These are phyloP conservation scores for Odontamblyopus lacepedii DNA, from an alignment of 2,797 vertebrate species.

Conservation along the genomic window DNA sequence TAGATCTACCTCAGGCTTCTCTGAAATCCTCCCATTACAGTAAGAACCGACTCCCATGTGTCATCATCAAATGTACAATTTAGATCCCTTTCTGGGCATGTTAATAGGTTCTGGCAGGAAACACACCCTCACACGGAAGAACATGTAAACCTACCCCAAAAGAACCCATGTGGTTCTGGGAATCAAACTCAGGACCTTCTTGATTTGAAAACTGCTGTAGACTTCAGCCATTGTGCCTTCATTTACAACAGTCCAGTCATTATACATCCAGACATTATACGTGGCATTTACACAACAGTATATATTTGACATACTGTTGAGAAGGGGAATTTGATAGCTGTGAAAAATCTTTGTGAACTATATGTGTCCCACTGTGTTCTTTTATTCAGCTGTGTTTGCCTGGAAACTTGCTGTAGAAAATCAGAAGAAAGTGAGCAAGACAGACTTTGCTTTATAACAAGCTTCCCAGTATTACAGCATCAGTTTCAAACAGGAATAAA, in stretches of 20 bases:
- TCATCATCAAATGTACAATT: too few species aligned
- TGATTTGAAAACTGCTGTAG: neutral
- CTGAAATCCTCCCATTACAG: too few species aligned
- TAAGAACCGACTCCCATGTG: too few species aligned
- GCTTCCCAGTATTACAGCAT: neutral
- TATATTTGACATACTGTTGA: neutral
- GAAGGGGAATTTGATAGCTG: slow-evolving; percentile 30
- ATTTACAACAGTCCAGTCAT: neutral
- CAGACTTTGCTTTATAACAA: slow-evolving; percentile 23
- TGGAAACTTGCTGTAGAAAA: slow-evolving; percentile 40
- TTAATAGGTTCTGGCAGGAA: neutral
- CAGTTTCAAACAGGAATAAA: neutral
- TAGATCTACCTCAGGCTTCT: too few species aligned
- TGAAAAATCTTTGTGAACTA: slow-evolving; percentile 28
- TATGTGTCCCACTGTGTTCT: slow-evolving; percentile 23
- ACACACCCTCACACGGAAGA: neutral
- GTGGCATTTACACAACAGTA: neutral
- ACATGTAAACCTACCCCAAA: neutral
- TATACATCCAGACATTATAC: neutral
- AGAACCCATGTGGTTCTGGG: neutral
- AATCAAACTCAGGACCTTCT: neutral
- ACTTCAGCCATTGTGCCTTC: neutral
- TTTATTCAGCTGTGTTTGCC: slow-evolving; percentile 50
- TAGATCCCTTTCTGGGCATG: too few species aligned
- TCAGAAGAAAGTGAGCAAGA: slow-evolving; percentile 53